These are phyloP conservation scores for Streptopelia turtur DNA, from an alignment of 2,797 vertebrate genomes.

Conservation along the genomic window DNA sequence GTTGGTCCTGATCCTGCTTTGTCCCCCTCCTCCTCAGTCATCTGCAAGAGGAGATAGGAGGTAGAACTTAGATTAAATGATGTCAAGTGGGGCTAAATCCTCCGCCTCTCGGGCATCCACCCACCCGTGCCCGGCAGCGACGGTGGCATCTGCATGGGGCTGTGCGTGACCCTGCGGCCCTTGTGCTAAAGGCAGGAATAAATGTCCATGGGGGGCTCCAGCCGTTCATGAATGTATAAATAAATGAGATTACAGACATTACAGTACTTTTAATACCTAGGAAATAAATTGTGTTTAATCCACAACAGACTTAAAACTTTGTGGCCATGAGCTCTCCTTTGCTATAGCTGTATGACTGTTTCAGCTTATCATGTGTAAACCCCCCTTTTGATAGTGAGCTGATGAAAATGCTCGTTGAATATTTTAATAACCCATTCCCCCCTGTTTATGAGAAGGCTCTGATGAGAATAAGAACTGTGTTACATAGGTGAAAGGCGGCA, in stretches of 20 bases:
- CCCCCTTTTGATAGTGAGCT: background rate
- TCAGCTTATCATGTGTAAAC: background rate
- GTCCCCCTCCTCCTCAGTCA: background rate
- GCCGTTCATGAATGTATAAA: background rate
- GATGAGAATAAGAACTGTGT: background rate
- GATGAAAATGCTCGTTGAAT: background rate
- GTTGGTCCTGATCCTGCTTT: background rate
- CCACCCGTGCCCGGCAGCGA: fast-evolving
- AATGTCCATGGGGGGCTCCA: background rate
- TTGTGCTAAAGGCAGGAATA: background rate
- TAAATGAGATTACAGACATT: background rate
- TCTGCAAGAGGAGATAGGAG: background rate
- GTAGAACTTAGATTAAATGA: background rate
- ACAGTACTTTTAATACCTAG: background rate
- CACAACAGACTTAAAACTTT: background rate
- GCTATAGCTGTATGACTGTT: background rate
- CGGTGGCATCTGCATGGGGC: background rate
- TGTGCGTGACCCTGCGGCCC: background rate
- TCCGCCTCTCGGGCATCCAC: background rate
- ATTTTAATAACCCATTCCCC: background rate
- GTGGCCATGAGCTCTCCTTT: background rate
- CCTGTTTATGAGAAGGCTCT: background rate
- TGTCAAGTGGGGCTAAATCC: background rate
- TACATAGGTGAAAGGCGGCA: background rate
- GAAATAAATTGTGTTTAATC: background rate